phyloP scores from a whole-genome alignment of 1,140 invertebrate species.

The Pinna nobilis region DNA sequence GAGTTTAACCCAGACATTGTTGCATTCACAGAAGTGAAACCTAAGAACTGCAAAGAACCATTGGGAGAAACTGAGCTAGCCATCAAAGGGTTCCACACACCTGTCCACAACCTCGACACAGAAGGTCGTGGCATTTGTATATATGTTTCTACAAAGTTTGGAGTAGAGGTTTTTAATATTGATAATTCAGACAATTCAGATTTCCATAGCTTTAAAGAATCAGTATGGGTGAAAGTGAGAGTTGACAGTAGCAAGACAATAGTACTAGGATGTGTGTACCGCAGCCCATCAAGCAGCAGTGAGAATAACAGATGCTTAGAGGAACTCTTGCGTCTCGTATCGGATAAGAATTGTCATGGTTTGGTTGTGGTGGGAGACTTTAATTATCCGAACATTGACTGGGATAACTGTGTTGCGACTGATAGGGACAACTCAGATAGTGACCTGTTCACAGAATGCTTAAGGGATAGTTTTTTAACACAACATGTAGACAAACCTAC shows the following conservation, averaged over 20 bases:
- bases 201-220: neutral
- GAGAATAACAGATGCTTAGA: no score
- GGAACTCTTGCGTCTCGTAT: neutral
- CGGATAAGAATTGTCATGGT: neutral
- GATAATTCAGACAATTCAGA: slow-evolving; percentile 1
- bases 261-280: neutral
- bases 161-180: neutral
- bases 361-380: neutral
- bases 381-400: slow-evolving; percentile 7
- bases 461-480: neutral
- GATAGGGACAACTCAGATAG: neutral
- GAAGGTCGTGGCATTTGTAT: neutral
- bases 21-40: neutral
- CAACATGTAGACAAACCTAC: neutral
- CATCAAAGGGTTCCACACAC: neutral
- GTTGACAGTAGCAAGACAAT: neutral
- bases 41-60: neutral
- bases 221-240: neutral
- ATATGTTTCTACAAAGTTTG: neutral
- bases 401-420: neutral
- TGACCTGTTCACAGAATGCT: neutral
- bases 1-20: neutral
- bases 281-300: neutral
- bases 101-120: neutral
- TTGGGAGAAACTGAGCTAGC: neutral